Conservation (phyloP, 2,113 vertebrate genomes). For the Saccopteryx bilineata region DNA sequence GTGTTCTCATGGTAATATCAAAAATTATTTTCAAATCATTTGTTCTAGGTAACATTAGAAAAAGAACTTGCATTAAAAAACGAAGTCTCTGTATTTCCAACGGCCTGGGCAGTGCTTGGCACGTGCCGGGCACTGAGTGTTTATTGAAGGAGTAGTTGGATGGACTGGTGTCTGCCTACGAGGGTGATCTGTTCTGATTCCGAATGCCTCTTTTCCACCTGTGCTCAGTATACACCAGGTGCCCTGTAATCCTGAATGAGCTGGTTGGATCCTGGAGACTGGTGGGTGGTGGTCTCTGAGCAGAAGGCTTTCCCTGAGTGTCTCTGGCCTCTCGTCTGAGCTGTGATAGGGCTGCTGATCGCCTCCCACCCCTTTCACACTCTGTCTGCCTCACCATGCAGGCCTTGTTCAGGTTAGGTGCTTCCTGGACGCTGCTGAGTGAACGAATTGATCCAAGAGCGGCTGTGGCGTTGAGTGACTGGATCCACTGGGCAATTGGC, state of each 20-base stretch:
- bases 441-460: no score
- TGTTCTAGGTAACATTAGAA: background rate
- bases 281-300: background rate
- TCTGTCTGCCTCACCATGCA: background rate
- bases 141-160: background rate
- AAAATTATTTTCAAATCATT: constrained; percentile 49
- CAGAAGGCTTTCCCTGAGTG: background rate
- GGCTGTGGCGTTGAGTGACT: background rate
- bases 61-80: background rate
- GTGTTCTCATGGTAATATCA: constrained; percentile 40
- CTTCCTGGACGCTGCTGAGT: background rate
- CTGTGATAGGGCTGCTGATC: background rate
- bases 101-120: background rate
- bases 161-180: accelerated
- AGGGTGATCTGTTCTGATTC: background rate
- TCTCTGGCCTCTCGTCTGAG: background rate
- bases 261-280: background rate
- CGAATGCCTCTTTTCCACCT: no score
- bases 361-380: background rate
- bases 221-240: background rate
- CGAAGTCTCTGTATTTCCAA: background rate
- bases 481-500: no score
- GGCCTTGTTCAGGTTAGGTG: background rate
- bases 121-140: background rate
- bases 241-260: accelerated